These are phyloP conservation scores for Tachystola acroxantha DNA, from an alignment of 2,888 invertebrate species.

Conservation along the genomic window DNA sequence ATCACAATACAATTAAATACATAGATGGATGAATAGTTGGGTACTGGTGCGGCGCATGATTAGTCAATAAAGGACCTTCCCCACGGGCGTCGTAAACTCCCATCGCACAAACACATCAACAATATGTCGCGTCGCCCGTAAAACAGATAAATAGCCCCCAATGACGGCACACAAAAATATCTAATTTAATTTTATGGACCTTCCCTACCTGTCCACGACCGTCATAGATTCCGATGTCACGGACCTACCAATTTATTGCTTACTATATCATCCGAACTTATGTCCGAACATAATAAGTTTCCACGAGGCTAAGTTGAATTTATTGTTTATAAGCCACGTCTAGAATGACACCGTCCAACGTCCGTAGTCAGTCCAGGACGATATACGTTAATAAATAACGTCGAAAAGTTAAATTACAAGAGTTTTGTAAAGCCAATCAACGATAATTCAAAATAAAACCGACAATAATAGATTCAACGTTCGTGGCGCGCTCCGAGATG, in stretches of 20 bases:
- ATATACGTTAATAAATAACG: slow-evolving; percentile 20
- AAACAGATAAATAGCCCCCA: slow-evolving; percentile 44
- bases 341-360: slow-evolving; percentile 13
- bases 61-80: slow-evolving; percentile 10
- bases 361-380: slow-evolving; percentile 11
- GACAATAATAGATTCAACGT: slow-evolving; percentile 26
- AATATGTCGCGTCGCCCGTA: slow-evolving; percentile 33
- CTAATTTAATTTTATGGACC: slow-evolving; percentile 52
- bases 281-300: slow-evolving; percentile 49
- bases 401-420: slow-evolving; percentile 4
- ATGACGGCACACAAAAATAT: slow-evolving; percentile 38
- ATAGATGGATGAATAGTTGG: not conserved
- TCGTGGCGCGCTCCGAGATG: slow-evolving; percentile 19
- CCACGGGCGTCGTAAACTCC: slow-evolving; percentile 14
- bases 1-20: too few species aligned
- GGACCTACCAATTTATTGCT: slow-evolving; percentile 51
- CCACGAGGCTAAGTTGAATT: slow-evolving; percentile 47
- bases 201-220: slow-evolving; percentile 50
- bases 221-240: slow-evolving; percentile 57
- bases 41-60: slow-evolving; percentile 1
- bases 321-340: slow-evolving; percentile 38
- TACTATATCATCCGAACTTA: slow-evolving; percentile 58
- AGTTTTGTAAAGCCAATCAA: slow-evolving; percentile 19
- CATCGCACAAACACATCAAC: slow-evolving; percentile 30
- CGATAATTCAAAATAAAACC: slow-evolving; percentile 29